Evolutionary conservation across 2,888 invertebrate species (phyloP), one percentile per base, ranked within the genome.

Genomic region (Drosophila melanosoma): DNA sequence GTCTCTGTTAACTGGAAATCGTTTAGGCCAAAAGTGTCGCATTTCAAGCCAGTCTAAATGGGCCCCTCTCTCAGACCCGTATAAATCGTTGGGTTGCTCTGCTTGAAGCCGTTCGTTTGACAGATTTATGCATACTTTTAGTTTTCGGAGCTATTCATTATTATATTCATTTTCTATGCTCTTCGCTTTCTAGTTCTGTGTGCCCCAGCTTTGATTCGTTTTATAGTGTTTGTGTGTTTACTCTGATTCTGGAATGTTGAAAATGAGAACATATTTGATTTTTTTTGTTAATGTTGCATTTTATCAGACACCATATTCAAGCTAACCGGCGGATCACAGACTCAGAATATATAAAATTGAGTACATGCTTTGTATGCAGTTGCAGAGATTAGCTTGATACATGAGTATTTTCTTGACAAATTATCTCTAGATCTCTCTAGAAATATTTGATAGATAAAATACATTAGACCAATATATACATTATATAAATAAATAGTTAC

Each of bases 111-210:
- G 52, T 69, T 79, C 78, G 40, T 71, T 75, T 69, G 80, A 82
- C 74, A 87, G 74, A 84, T 87, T 89, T 85, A 87, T 87, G 85
- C 73, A 73, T 77, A 87, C 75, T 87, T 74, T 84, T 67, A 42
- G 77, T 72, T 76, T 82, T 67, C 54, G 58, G 33, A 45, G 58
- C 70, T 60, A 29, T 36, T 38, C 33, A 35, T 49, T 69, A 86
- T 83, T 79, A 61, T 66, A 68, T 69, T 56, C 54, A 71, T 72
- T 72, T 63, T 60, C 69, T 69, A 56, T 66, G 78, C 81, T 75
- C 71, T 61, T 64, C 76, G 65, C 23, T 63, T 35, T 58, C 23
- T 49, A 5, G 52, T 48, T 64, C n/a, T 20, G 15, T 52, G 56
- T 35, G 29, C 49, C 42, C 23, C 23, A 23, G 57, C 35, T 76